phyloP scores from a whole-genome alignment of 2,797 vertebrate genomes.

The Bufotes viridis region DNA sequence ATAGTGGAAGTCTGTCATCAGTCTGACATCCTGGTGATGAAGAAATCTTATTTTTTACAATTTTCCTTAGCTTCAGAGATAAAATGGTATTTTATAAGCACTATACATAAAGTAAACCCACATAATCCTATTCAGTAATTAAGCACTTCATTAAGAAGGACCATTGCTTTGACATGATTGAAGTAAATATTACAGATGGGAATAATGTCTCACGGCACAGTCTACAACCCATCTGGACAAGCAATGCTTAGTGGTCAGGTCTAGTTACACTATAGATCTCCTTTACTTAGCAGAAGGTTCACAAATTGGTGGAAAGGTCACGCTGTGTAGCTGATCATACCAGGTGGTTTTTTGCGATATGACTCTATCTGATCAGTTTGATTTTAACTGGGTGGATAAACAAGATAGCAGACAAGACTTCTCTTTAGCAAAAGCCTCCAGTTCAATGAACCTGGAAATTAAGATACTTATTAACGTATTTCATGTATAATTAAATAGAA shows the following conservation, averaged over 20 bases:
- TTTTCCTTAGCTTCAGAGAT: not conserved
- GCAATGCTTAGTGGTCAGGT: not conserved
- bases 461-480: conserved; percentile 4
- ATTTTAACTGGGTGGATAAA: not conserved
- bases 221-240: not conserved
- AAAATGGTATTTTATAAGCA: not conserved
- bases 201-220: not conserved
- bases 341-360: conserved; percentile 1
- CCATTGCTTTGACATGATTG: not conserved
- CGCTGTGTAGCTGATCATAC: conserved; percentile 11
- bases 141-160: not conserved
- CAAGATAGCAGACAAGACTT: not conserved
- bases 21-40: not conserved
- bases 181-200: not conserved
- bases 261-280: not conserved
- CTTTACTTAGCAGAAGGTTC: conserved; percentile 4
- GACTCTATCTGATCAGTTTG: conserved; percentile 20
- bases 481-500: conserved; percentile 3
- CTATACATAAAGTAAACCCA: not conserved
- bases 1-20: conserved; percentile 43
- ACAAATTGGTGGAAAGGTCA: conserved; percentile 9
- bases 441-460: conserved; percentile 24
- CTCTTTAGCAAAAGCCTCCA: not conserved
- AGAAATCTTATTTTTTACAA: conserved; percentile 1
- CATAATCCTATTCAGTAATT: not conserved